These are phyloP conservation scores for Heliconius erato DNA, from an alignment of 2,888 invertebrate species.

Conservation along the genomic window DNA sequence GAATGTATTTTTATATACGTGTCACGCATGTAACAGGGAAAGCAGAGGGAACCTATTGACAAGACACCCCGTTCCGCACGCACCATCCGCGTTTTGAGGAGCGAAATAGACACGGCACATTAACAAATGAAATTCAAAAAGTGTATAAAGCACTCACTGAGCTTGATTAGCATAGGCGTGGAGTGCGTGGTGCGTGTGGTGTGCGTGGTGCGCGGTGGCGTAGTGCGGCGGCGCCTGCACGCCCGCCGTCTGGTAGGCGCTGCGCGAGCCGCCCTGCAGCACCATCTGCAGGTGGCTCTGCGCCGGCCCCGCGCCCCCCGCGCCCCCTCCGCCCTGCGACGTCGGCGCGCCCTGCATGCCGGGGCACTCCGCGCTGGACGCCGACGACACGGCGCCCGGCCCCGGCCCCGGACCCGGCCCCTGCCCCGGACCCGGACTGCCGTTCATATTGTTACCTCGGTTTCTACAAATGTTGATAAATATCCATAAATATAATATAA, in stretches of 20 bases:
- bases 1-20: background rate
- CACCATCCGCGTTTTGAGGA: background rate
- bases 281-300: slow-evolving; percentile 81
- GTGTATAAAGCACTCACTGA: slow-evolving; percentile 32
- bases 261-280: slow-evolving; percentile 76
- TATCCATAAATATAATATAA: background rate
- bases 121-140: background rate
- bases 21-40: too few relatives aligned
- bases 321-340: slow-evolving; percentile 39
- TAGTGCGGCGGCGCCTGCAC: slow-evolving; percentile 56
- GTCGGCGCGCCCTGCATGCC: slow-evolving; percentile 47
- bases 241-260: slow-evolving; percentile 61
- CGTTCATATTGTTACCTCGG: slow-evolving; percentile 71
- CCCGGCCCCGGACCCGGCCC: slow-evolving; percentile 44
- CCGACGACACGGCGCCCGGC: slow-evolving; percentile 44
- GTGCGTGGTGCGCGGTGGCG: slow-evolving; percentile 60
- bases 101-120: background rate
- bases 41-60: too few relatives aligned
- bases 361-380: slow-evolving; percentile 48
- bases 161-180: slow-evolving; percentile 64
- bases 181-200: slow-evolving; percentile 58
- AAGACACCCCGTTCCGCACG: too few relatives aligned
- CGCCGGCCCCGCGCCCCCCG: slow-evolving; percentile 45
- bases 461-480: slow-evolving; percentile 52
- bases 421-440: slow-evolving; percentile 60